A percentile compares a stretch with the other conserved stretches of the same genome.
These are phyloP conservation scores for Thalassarche chlororhynchos DNA, from an alignment of 2,113 vertebrate species.

Conservation along the genomic window DNA sequence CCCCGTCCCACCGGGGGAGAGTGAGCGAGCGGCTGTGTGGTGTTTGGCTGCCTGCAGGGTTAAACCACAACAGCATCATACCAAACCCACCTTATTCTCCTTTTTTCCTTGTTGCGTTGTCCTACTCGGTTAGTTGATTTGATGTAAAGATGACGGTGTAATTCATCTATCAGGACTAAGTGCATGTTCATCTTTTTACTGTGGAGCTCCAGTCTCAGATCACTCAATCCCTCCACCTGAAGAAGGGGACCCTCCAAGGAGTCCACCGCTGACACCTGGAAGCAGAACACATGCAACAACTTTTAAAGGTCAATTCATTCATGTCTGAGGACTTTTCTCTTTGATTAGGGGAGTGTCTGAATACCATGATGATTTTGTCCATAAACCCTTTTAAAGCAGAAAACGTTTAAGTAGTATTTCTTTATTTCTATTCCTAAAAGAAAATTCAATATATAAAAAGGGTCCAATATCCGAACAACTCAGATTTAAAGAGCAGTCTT, in stretches of 20 bases:
- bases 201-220: slow-evolving; percentile 94
- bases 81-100: slow-evolving; percentile 68
- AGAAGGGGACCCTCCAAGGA: slow-evolving; percentile 91
- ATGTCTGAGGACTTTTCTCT: neutral
- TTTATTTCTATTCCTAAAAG: neutral
- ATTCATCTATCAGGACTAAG: slow-evolving; percentile 92
- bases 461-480: neutral
- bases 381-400: neutral
- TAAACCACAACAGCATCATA: no score
- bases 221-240: slow-evolving; percentile 95
- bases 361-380: neutral
- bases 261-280: slow-evolving; percentile 91
- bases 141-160: slow-evolving; percentile 97
- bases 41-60: no score
- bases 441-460: neutral
- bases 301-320: neutral
- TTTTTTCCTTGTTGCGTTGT: slow-evolving; percentile 83
- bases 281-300: neutral
- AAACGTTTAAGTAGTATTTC: neutral
- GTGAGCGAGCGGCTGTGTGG: no score
- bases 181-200: slow-evolving; percentile 98
- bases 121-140: slow-evolving; percentile 91
- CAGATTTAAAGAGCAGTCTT: neutral
- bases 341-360: neutral
- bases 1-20: no score